Percentiles rank a stretch among this genome's conserved stretches.
phyloP scores from a whole-genome alignment of 2,113 vertebrate genomes.

The Pandion haliaetus region DNA sequence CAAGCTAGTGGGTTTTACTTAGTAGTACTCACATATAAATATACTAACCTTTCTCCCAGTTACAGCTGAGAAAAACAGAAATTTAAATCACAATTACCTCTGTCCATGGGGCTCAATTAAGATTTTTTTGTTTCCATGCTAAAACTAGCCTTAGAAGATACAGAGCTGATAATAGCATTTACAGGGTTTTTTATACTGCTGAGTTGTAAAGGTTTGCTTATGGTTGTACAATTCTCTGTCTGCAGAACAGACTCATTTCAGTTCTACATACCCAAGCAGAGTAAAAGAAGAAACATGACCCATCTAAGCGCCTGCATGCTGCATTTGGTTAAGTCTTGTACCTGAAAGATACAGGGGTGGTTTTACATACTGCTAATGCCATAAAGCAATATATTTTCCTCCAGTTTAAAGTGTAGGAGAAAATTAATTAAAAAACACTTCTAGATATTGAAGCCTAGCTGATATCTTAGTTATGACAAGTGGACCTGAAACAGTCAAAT shows the following conservation, averaged over 20 bases:
- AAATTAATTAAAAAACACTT: slow-evolving; percentile 39
- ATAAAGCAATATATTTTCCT: not conserved
- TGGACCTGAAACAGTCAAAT: slow-evolving; percentile 51
- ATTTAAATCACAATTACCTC: not conserved
- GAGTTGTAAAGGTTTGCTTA: not conserved
- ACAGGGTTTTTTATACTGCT: not conserved
- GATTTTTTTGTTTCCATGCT: not conserved
- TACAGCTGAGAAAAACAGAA: not conserved
- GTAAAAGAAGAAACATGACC: not conserved
- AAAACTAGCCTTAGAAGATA: not conserved
- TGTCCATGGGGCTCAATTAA: slow-evolving; percentile 3
- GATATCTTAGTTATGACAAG: slow-evolving; percentile 20
- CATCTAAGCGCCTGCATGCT: not conserved
- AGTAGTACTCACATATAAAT: not conserved
- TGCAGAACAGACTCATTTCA: not conserved
- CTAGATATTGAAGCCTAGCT: slow-evolving; percentile 33
- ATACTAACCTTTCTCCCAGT: not conserved
- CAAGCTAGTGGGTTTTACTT: slow-evolving; percentile 15
- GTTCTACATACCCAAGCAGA: not conserved
- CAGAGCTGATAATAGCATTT: not conserved
- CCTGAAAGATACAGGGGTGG: not conserved
- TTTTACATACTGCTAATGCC: not conserved
- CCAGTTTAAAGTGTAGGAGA: not conserved
- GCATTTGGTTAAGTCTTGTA: slow-evolving; percentile 5
- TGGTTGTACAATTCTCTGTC: not conserved